Conservation (phyloP, 2,888 invertebrate species). For the Biston betularia region DNA sequence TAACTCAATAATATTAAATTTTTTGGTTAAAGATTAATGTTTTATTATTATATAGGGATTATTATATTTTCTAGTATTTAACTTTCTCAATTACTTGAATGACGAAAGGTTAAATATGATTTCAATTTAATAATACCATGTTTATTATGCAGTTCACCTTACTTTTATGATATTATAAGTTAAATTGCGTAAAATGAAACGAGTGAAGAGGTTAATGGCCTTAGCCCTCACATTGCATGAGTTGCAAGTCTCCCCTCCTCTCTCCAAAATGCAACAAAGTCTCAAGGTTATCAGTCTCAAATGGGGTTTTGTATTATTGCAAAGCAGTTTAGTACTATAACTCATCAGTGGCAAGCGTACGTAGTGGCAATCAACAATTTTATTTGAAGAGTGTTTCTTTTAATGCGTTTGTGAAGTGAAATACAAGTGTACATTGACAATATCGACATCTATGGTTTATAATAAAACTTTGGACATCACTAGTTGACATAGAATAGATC, state of each 20-base stretch:
- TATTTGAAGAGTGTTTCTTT: too few species aligned
- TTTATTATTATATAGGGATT: background rate
- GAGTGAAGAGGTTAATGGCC: conserved; percentile 38
- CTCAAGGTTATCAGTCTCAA: conserved; percentile 27
- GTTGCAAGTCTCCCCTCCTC: conserved; percentile 30
- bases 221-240: conserved; percentile 33
- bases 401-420: background rate
- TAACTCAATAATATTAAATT: conserved; percentile 12
- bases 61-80: too few species aligned
- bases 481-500: background rate
- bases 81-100: too few species aligned
- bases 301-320: conserved; percentile 10
- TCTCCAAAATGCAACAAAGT: conserved; percentile 29
- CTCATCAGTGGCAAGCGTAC: conserved; percentile 3
- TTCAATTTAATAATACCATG: too few species aligned
- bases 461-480: background rate
- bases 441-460: background rate
- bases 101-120: too few species aligned
- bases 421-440: background rate
- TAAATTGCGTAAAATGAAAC: conserved; percentile 38
- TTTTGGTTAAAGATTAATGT: background rate
- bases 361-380: background rate
- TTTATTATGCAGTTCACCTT: too few species aligned
- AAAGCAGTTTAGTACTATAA: conserved; percentile 24
- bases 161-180: conserved; percentile 15